Conservation (phyloP, 2,113 vertebrate genomes). For the Syngnathus scovelli region DNA sequence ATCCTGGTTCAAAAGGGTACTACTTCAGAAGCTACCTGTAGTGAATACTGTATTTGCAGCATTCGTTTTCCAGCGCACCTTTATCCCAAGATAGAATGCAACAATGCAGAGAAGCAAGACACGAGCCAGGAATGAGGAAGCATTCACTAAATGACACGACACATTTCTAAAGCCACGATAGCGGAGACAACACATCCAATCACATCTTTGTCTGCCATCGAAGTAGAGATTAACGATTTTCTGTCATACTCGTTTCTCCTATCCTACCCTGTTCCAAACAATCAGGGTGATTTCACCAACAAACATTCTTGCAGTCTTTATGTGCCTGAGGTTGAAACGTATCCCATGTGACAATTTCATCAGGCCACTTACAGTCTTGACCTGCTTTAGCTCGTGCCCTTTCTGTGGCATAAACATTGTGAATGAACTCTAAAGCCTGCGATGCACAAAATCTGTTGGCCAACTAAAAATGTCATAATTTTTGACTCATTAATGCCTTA, state of each 20-base stretch:
- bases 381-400: slow-evolving; percentile 44
- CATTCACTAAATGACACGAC: slow-evolving; percentile 47
- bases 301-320: slow-evolving; percentile 40
- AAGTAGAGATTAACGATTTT: slow-evolving; percentile 52
- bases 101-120: slow-evolving; percentile 37
- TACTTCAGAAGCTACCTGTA: slow-evolving; percentile 23
- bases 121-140: slow-evolving; percentile 45
- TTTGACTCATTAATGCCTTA: background rate
- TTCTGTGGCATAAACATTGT: slow-evolving; percentile 38
- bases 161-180: slow-evolving; percentile 43
- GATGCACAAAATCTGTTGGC: slow-evolving; percentile 29
- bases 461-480: slow-evolving; percentile 37
- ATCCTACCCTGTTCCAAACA: slow-evolving; percentile 27
- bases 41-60: slow-evolving; percentile 34
- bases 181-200: slow-evolving; percentile 49
- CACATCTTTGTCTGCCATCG: slow-evolving; percentile 54
- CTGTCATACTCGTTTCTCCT: slow-evolving; percentile 21
- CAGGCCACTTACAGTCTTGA: slow-evolving; percentile 58
- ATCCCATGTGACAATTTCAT: slow-evolving; percentile 58
- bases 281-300: slow-evolving; percentile 49
- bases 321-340: slow-evolving; percentile 43
- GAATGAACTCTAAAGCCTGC: slow-evolving; percentile 16
- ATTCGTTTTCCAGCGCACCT: slow-evolving; percentile 19
- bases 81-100: slow-evolving; percentile 33
- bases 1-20: slow-evolving; percentile 28